Base-by-base conservation (phyloP, 53 echinoderm and acorn worm genomes). In the Echinometra lucunter region DNA sequence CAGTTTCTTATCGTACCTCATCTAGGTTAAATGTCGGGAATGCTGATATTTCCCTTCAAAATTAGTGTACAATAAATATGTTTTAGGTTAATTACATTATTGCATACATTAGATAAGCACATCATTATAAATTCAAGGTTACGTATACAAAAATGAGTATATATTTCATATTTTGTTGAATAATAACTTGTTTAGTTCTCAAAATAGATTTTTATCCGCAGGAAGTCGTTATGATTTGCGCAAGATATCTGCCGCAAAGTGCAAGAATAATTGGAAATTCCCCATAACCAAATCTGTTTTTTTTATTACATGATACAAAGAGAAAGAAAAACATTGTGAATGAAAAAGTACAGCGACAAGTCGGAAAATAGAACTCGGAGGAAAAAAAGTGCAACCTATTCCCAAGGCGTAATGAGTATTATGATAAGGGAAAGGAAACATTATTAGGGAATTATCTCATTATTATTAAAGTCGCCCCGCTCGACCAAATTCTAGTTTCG, bases 331-430 rank as follows among this genome's bases (percentile, higher is more conserved):
- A 85, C 49, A 49, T n/a, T 11, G 47, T 49, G 30, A 8, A 85
- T 85, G 49, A 47, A 85, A n/a, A 85, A 85, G 85, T 85, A 85
- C 85, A 85, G 49, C 85, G 45, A 27, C 85, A 47, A 85, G 85
- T 49, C 23, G 90, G 63, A 58, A 58, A 63, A 58, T 58, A n/a
- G 90, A 63, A 90, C 60, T 37, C 63, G 38, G 57, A 53, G 88
- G n/a, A 63, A 70, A 60, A 92, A 92, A 92, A 92, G 92, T 92
- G 78, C 92, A 92, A 56, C 13, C 53, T 45, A 55, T 44, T 91
- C 91, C 91, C 69, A 28, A 91, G 91, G 66, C 91, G 45, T 91
- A 58, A 58, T 45, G 37, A 74, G 92, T 58, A 57, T 78, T 78
- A 78, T 92, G 78, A 58, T 92, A 27, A 34, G 45, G 74, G 45